These are phyloP conservation scores for Zaprionus ghesquierei DNA, from an alignment of 1,140 invertebrate genomes.

Conservation along the genomic window DNA sequence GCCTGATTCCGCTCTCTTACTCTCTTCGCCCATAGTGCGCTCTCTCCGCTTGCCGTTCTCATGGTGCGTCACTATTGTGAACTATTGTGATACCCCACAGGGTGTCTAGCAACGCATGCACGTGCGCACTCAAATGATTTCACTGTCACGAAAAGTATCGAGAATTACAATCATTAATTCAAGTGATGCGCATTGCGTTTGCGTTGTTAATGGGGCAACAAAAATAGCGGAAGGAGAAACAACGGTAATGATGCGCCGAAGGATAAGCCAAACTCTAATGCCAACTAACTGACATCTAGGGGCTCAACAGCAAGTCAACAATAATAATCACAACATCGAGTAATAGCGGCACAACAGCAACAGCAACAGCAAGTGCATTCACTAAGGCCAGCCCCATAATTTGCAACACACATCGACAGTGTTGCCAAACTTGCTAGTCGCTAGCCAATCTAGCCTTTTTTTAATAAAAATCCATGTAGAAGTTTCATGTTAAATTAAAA, in stretches of 20 bases:
- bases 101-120: not conserved
- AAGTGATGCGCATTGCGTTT: too few species aligned
- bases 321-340: not conserved
- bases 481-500: not conserved
- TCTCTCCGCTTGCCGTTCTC: not conserved
- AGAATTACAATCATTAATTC: not conserved
- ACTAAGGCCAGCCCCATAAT: slow-evolving; percentile 60
- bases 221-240: not conserved
- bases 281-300: slow-evolving; percentile 41
- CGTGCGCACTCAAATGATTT: not conserved
- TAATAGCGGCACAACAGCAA: slow-evolving; percentile 2
- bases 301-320: slow-evolving; percentile 19
- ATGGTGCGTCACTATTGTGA: not conserved
- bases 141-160: not conserved
- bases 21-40: too few species aligned
- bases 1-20: not conserved
- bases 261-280: slow-evolving; percentile 44
- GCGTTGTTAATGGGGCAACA: not conserved
- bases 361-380: slow-evolving; percentile 33
- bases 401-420: slow-evolving; percentile 14
- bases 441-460: not conserved
- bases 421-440: not conserved
- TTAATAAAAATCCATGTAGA: not conserved
- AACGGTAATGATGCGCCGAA: slow-evolving; percentile 56
- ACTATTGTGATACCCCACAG: not conserved